Evolutionary conservation across 2,888 invertebrate species (phyloP), one percentile per base, ranked within the genome.

Genomic region (Erynnis tages): DNA sequence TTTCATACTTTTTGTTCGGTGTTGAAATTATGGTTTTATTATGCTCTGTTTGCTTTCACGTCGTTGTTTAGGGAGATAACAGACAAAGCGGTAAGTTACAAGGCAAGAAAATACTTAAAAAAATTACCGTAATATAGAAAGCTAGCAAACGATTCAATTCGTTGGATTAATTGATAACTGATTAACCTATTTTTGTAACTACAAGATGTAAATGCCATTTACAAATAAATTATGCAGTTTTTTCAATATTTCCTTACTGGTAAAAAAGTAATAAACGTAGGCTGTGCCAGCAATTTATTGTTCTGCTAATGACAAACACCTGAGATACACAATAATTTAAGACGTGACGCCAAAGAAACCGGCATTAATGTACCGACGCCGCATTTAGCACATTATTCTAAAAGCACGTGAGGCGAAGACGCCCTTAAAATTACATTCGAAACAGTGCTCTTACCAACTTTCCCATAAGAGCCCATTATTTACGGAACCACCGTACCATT

Each of bases 401-500:
- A 84, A 80, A 83, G 85, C 86, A 84, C 83, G 82, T 82, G 81
- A 81, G 79, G 67, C 80, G 11, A 72, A 72, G 82, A 79, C 76
- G 67, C 85, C 86, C 81, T 86, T 85, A 84, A 86, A 88, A 87
- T 87, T 87, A 88, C 84, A 83, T 80, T 83, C 85, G 86, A 88
- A 86, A 87, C 88, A 87, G 79, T 85, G 86, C 85, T 84, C 84
- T 83, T 80, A 81, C 80, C 80, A 89, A 89, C 81, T 89, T 89
- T 87, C 86, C 85, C 86, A 87, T 86, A 89, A 87, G 87, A 88
- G 87, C 81, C 88, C 86, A 89, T 89, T 88, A 89, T 89, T 89
- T 87, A 87, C 86, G 80, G 67, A 87, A 82, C 81, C 82, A 88
- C 82, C 82, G 87, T 84, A 87, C 87, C 88, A 87, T 89, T 88